Percentiles rank a stretch among this genome's conserved stretches.
These are phyloP conservation scores for Scaptomyza montana DNA, from an alignment of 1,140 invertebrate genomes.

Conservation along the genomic window DNA sequence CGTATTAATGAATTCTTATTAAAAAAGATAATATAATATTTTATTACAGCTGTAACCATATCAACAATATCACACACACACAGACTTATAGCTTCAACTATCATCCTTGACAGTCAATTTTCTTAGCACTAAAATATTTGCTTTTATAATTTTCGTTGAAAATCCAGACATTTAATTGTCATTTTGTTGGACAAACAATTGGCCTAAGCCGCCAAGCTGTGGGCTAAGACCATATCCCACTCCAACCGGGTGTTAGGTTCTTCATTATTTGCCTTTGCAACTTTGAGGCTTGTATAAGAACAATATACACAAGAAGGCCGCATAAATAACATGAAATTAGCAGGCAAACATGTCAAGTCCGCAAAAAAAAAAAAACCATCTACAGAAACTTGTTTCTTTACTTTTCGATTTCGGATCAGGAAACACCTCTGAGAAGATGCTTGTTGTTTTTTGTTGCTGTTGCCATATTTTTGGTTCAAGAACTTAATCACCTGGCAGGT, in stretches of 20 bases:
- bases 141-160: constrained; percentile 53
- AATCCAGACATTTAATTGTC: constrained; percentile 77
- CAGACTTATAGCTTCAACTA: constrained; percentile 14
- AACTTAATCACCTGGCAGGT: constrained; percentile 73
- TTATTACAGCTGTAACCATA: constrained; percentile 30
- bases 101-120: constrained; percentile 66
- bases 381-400: constrained; percentile 60
- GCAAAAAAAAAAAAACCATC: constrained; percentile 46
- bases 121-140: constrained; percentile 53
- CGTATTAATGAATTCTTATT: too few relatives aligned
- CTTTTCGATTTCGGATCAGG: constrained; percentile 41
- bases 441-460: constrained; percentile 16
- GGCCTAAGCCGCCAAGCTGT: constrained; percentile 26
- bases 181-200: constrained; percentile 74
- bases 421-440: constrained; percentile 61
- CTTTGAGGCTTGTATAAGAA: constrained; percentile 5
- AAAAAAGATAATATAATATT: too few relatives aligned
- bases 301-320: constrained; percentile 32
- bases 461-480: constrained; percentile 47
- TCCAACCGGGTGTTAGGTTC: too few relatives aligned
- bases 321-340: constrained; percentile 78
- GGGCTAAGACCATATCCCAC: background rate
- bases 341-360: constrained; percentile 72
- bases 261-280: too few relatives aligned
- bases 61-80: constrained; percentile 12